Evolutionary conservation across 2,113 vertebrate genomes (phyloP), one percentile per base, ranked within the genome.

Genomic region (Puma concolor): DNA sequence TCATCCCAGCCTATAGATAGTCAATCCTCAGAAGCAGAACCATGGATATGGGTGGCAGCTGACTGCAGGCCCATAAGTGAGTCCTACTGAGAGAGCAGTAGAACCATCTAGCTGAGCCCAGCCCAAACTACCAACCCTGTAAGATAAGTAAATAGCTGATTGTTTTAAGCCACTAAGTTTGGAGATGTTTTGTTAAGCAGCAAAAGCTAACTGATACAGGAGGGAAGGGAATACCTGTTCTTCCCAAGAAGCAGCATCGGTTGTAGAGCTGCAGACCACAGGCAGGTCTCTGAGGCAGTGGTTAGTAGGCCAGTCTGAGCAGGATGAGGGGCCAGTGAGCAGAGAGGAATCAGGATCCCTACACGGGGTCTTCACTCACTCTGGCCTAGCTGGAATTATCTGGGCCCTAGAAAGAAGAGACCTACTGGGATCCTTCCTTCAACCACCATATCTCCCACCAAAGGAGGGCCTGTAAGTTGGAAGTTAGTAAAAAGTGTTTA

Each of bases 121-220:
- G 38, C 27, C 84, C 84, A 72, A 93, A 71, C 33, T 77, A 15
- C 41, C 67, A 67, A 41, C 72, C 41, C n/a, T 44, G 12, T 33
- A 93, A 98, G 29, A 10, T 90, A 72, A 88, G 66, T 50, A 63
- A 96, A 48, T 25, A 86, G 63, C 21, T 72, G 79, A 33, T 41
- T 31, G 13, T 82, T 90, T 83, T 80, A 94, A 97, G n/a, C n/a
- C 27, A 94, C 17, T 67, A 54, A 19, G 16, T 82, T 87, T 72
- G 54, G 60, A n/a, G 60, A n/a, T 90, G 25, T 84, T 54, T 96
- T 91, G n/a, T 84, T 80, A 72, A 31, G 9, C 2, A 29, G 48
- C 44, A 82, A 79, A 97, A 50, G 8, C 17, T 87, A 92, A 84
- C 31, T 54, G 76, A 72, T 76, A 81, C 48, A 85, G 33, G 36